phyloP scores from a whole-genome alignment of 2,113 vertebrate species.

The Philantomba maxwellii region DNA sequence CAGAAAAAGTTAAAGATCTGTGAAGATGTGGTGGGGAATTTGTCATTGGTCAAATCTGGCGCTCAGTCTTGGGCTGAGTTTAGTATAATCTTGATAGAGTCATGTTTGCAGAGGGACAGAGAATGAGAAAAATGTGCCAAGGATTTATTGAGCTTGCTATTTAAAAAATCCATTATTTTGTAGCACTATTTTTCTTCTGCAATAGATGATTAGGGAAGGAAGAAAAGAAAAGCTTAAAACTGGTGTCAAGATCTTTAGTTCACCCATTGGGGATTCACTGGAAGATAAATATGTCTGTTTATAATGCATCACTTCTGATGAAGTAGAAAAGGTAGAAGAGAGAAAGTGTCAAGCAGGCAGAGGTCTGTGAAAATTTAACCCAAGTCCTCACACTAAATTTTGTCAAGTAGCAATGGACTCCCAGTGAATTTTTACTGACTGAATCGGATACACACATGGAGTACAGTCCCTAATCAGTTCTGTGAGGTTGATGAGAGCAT shows the following conservation, averaged over 20 bases:
- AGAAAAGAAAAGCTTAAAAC: constrained; percentile 53
- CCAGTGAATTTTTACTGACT: neutral
- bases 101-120: neutral
- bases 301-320: constrained; percentile 28
- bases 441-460: neutral
- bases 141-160: constrained; percentile 25
- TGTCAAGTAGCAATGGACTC: neutral
- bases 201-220: constrained; percentile 38
- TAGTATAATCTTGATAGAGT: constrained; percentile 57
- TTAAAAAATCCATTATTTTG: constrained; percentile 34
- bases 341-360: neutral
- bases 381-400: neutral
- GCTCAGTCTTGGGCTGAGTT: constrained; percentile 38
- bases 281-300: constrained; percentile 54
- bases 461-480: neutral
- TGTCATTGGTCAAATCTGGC: constrained; percentile 23
- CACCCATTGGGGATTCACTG: neutral
- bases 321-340: constrained; percentile 28
- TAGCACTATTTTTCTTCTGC: constrained; percentile 59
- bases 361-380: neutral
- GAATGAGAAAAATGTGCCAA: neutral
- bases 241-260: constrained; percentile 48
- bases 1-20: neutral
- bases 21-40: neutral
- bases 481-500: neutral